Evolutionary conservation across 35 echinoderm and acorn worm species (phyloP).

Genomic region (Nesometra sesokonis): DNA sequence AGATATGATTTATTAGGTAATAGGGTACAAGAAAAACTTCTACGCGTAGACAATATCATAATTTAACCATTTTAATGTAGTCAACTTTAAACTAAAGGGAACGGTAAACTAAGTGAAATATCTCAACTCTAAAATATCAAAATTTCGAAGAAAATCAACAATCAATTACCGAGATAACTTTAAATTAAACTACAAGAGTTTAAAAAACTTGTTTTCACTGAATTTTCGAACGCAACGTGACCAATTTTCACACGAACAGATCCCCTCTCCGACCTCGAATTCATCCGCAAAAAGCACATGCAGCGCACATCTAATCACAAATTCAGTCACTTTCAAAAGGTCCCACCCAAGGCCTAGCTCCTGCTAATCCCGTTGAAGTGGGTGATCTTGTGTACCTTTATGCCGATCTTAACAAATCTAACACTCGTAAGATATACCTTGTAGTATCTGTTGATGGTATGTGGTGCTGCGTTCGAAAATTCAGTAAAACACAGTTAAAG

Average conservation of each 20-base stretch:
- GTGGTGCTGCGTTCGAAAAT: constrained; percentile 51
- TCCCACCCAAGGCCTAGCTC: not conserved
- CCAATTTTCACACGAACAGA: constrained; percentile 55
- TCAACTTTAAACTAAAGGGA: too few relatives aligned
- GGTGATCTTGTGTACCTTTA: constrained; percentile 50
- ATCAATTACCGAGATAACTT: too few relatives aligned
- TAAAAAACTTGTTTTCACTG: too few relatives aligned
- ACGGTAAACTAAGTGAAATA: too few relatives aligned
- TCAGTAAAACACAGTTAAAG: constrained; percentile 33
- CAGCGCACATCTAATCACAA: constrained; percentile 24
- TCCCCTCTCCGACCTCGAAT: constrained; percentile 15
- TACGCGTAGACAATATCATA: too few relatives aligned
- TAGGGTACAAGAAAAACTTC: too few relatives aligned
- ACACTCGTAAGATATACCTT: constrained; percentile 17
- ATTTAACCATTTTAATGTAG: too few relatives aligned
- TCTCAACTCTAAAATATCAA: too few relatives aligned
- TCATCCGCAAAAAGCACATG: too few relatives aligned
- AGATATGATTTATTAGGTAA: too few relatives aligned
- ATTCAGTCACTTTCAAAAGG: constrained; percentile 19
- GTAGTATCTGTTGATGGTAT: constrained; percentile 17
- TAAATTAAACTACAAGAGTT: too few relatives aligned
- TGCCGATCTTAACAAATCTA: constrained; percentile 32
- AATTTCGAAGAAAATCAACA: too few relatives aligned
- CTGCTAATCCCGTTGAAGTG: not conserved
- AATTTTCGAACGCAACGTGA: constrained; percentile 46